Percentiles rank a stretch among this genome's conserved stretches.
Conservation (phyloP, 2,113 vertebrate species). For the Paracyprichromis sp. region DNA sequence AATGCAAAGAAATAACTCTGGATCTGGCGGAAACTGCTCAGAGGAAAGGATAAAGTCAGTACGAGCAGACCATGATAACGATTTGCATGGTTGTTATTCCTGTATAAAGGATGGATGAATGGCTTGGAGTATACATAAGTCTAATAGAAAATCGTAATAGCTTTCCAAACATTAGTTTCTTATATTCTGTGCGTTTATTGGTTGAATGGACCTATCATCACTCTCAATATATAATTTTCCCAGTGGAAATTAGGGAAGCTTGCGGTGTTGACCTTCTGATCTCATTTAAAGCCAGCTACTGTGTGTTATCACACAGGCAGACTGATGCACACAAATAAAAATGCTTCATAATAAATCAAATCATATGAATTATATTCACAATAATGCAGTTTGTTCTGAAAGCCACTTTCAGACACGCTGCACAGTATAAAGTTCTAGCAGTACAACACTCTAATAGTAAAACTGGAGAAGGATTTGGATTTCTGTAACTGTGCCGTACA, state of each 20-base stretch:
- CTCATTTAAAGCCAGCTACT: not conserved
- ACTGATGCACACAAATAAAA: not conserved
- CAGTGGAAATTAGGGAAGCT: not conserved
- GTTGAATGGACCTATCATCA: not conserved
- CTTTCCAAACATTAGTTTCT: not conserved
- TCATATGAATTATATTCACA: not conserved
- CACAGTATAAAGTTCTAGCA: not conserved
- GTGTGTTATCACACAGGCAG: not conserved
- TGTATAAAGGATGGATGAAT: not conserved
- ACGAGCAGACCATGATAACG: not conserved
- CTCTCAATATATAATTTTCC: not conserved
- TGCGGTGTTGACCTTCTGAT: not conserved
- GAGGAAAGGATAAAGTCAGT: not conserved
- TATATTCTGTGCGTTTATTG: not conserved
- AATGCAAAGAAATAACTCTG: not conserved
- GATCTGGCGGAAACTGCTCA: not conserved
- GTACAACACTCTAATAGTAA: not conserved
- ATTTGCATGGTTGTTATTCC: not conserved
- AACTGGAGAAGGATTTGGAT: not conserved
- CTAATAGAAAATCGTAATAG: not conserved
- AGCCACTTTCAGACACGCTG: not conserved
- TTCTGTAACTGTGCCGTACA: not conserved
- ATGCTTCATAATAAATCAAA: not conserved
- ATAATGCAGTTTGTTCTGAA: not conserved
- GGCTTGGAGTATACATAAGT: fast-evolving